phyloP scores from a whole-genome alignment of 2,113 vertebrate genomes.

The Ptyas mucosa region DNA sequence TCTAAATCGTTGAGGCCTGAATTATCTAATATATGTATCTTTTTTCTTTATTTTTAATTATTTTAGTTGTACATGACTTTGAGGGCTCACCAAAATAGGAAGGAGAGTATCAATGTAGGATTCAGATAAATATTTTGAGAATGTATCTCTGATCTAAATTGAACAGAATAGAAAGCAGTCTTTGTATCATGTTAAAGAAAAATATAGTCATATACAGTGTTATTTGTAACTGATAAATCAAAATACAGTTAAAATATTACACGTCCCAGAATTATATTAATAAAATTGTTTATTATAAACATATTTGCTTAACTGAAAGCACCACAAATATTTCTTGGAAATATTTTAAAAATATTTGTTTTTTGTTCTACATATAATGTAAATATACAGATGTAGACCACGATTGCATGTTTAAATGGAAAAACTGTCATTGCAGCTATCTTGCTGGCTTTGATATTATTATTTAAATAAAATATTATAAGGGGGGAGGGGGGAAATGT shows the following conservation, averaged over 20 bases:
- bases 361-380: conserved; percentile 35
- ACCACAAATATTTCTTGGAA: neutral
- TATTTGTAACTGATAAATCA: neutral
- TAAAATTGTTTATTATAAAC: conserved; percentile 16
- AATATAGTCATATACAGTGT: neutral
- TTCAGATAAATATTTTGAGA: neutral
- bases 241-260: neutral
- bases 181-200: conserved; percentile 28
- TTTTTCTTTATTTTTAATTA: neutral
- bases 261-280: neutral
- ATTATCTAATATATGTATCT: neutral
- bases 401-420: conserved; percentile 34
- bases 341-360: conserved; percentile 27
- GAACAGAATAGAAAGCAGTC: conserved; percentile 5
- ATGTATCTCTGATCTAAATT: neutral
- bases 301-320: conserved; percentile 26
- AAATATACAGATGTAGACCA: conserved; percentile 28
- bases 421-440: conserved; percentile 35
- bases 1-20: neutral
- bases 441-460: conserved; percentile 44
- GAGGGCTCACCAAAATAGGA: neutral
- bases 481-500: neutral
- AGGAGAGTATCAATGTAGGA: neutral
- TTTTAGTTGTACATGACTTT: neutral
- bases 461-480: conserved; percentile 66